A percentile compares a stretch with the other conserved stretches of the same genome.
phyloP scores from a whole-genome alignment of 2,888 invertebrate genomes.

The Eupithecia dodoneata region DNA sequence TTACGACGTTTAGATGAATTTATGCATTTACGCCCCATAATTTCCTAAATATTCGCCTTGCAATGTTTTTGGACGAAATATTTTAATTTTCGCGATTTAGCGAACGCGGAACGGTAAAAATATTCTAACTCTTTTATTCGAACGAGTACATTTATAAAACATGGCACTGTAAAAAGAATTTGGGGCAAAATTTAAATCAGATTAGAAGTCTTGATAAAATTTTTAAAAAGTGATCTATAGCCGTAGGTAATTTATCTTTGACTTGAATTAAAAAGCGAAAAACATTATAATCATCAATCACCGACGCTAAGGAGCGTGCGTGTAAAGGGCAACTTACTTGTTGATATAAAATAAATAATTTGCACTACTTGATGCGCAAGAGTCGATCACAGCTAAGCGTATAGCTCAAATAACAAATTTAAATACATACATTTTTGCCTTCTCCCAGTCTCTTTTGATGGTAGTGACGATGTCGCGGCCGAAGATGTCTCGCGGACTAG shows the following conservation, averaged over 20 bases:
- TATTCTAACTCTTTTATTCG: neutral
- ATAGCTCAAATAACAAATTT: too few species aligned
- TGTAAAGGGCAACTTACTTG: slow-evolving; percentile 25
- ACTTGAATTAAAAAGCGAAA: neutral
- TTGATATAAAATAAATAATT: slow-evolving; percentile 38
- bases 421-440: too few species aligned
- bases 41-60: slow-evolving; percentile 17
- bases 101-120: neutral
- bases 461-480: too few species aligned
- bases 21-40: slow-evolving; percentile 39
- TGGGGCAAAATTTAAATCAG: neutral
- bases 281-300: slow-evolving; percentile 20
- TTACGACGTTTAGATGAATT: slow-evolving; percentile 14
- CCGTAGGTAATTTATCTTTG: neutral
- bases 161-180: neutral
- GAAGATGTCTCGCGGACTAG: too few species aligned
- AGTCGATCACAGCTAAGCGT: slow-evolving; percentile 14
- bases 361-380: slow-evolving; percentile 24
- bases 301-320: slow-evolving; percentile 9
- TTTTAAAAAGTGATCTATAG: neutral
- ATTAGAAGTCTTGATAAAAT: neutral
- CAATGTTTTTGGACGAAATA: slow-evolving; percentile 23
- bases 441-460: too few species aligned
- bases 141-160: neutral
- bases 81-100: slow-evolving; percentile 28